Evolutionary conservation across 1,140 invertebrate species (phyloP).

Genomic region (Acromyrmex echinatior): DNA sequence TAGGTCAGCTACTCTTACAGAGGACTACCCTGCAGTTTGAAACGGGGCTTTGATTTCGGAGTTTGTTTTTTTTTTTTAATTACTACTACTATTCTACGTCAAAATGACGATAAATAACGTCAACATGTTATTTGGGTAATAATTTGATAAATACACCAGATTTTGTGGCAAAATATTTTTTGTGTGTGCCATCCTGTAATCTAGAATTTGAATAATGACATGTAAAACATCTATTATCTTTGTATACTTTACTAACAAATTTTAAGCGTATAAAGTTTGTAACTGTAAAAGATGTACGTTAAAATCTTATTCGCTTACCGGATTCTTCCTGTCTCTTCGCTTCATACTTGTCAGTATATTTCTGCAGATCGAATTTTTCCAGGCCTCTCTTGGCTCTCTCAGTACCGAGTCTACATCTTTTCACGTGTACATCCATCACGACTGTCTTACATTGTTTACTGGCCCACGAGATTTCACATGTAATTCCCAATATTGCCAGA

Average conservation of each 20-base stretch:
- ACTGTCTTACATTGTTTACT: conserved; percentile 31
- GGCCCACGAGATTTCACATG: conserved; percentile 10
- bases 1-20: too few species aligned
- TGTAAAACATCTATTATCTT: neutral
- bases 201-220: neutral
- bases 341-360: neutral
- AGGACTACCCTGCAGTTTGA: too few species aligned
- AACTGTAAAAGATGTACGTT: neutral
- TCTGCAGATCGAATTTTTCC: conserved; percentile 41
- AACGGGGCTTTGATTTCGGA: too few species aligned
- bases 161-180: too few species aligned
- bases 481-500: neutral
- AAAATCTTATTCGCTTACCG: conserved; percentile 11
- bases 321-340: neutral
- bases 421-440: conserved; percentile 40
- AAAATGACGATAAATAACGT: too few species aligned
- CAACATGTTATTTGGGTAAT: too few species aligned
- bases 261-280: neutral
- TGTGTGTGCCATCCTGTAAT: too few species aligned
- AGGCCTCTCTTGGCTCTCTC: conserved; percentile 16
- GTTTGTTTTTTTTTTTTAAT: too few species aligned
- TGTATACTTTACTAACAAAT: neutral
- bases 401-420: conserved; percentile 8
- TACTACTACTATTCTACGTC: too few species aligned
- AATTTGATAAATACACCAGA: too few species aligned